Conservation (phyloP, 2,797 vertebrate species). For the Trematomus bernacchii region DNA sequence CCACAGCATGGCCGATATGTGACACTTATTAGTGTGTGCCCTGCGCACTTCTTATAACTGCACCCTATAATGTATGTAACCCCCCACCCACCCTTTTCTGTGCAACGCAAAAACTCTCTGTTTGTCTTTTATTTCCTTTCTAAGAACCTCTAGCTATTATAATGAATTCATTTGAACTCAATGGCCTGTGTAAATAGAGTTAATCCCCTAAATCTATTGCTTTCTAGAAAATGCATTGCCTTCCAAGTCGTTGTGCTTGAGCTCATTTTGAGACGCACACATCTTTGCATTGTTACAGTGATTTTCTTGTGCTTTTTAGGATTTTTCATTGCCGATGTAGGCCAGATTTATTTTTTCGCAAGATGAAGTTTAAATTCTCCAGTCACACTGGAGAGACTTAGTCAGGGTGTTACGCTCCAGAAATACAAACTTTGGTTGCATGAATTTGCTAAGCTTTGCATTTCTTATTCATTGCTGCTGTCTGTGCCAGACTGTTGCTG, state of each 20-base stretch:
- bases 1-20: background rate
- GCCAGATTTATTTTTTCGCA: conserved; percentile 33
- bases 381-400: conserved; percentile 7
- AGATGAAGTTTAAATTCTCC: conserved; percentile 22
- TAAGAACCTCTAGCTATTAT: background rate
- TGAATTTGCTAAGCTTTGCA: conserved; percentile 38
- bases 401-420: conserved; percentile 7
- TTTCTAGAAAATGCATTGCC: conserved; percentile 18
- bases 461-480: conserved; percentile 32
- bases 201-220: conserved; percentile 17
- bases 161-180: conserved; percentile 15
- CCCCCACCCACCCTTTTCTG: background rate
- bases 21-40: conserved; percentile 4
- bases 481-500: conserved; percentile 3
- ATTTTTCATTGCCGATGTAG: conserved; percentile 25
- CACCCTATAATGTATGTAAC: conserved; percentile 14
- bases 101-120: background rate
- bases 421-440: conserved; percentile 34
- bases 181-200: conserved; percentile 21
- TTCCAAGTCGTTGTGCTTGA: conserved; percentile 15
- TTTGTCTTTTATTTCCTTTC: background rate
- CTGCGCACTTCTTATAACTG: conserved; percentile 44
- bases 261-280: conserved; percentile 22
- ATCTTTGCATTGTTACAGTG: conserved; percentile 2
- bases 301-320: conserved; percentile 3